Percentiles rank a stretch among this genome's conserved stretches.
These are phyloP conservation scores for western clawed frog (Xenopus tropicalis) DNA, from an alignment of 2,113 vertebrate genomes.

Conservation along the genomic window DNA sequence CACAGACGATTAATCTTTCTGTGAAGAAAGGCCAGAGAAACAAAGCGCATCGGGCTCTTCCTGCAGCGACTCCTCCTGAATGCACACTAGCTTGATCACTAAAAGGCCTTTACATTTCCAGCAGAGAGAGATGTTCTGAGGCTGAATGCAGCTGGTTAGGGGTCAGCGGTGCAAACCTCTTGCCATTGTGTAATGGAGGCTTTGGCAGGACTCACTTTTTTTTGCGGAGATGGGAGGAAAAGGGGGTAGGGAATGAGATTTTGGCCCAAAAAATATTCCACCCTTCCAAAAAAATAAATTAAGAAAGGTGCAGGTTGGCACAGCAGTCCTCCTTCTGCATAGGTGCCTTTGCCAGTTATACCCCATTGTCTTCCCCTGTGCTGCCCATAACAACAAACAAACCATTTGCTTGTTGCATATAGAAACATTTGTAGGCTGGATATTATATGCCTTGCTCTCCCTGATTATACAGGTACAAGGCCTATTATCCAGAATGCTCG, in stretches of 20 bases:
- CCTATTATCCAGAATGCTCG: no score
- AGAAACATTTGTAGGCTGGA: no score
- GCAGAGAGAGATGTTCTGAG: conserved; percentile 97
- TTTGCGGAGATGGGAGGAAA: conserved; percentile 58
- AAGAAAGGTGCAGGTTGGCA: conserved; percentile 60
- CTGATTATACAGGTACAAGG: no score
- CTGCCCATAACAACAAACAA: no score
- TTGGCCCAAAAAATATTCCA: conserved; percentile 70
- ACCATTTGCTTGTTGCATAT: conserved; percentile 1
- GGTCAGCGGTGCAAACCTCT: conserved; percentile 95
- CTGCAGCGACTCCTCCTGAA: conserved; percentile 92
- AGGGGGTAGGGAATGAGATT: conserved; percentile 75
- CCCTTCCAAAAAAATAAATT: conserved; percentile 39
- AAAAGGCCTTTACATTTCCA: conserved; percentile 99
- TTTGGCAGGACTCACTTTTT: conserved; percentile 85
- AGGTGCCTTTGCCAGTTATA: conserved; percentile 79
- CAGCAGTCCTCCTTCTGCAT: conserved; percentile 83
- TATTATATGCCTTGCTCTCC: no score
- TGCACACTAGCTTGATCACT: conserved; percentile 92
- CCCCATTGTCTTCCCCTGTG: conserved; percentile 44
- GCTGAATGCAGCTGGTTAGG: conserved; percentile 98
- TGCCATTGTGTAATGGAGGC: conserved; percentile 99
- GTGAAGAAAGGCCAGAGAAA: conserved; percentile 96
- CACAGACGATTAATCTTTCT: conserved; percentile 99
- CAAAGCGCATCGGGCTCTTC: conserved; percentile 90